Base-by-base conservation (phyloP, 2,888 invertebrate species). In the Odontomyia ornata region DNA sequence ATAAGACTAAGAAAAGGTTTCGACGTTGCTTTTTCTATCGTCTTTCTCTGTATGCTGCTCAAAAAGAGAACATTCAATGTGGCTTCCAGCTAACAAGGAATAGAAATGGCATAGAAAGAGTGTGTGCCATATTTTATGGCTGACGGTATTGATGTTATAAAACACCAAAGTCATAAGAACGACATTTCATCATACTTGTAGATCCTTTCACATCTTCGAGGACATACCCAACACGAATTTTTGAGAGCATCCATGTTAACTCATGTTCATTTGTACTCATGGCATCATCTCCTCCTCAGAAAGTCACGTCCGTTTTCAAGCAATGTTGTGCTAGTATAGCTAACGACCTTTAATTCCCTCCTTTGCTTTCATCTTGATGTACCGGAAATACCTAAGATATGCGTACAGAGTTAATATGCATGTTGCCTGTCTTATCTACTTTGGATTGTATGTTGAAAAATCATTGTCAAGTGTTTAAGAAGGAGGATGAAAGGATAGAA, bases 281-380 rank as follows among this genome's bases (percentile, higher is more conserved):
- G 47, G 30, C 47, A 23, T 46, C n/a, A 30, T 47, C 47, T 11
- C 23, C 3, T 36, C 9, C 36, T 36, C 36, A 36, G 13, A 60
- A 9, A 69, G 69, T 69, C 69, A 69, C 69, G 69, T 69, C 47
- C 69, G 69, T 25, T 25, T 9, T 9, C 11, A 25, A 47, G 69
- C 47, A 69, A 69, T 47, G 69, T 69, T 69, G 3, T 69, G 46
- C 23, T 69, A 25, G 69, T 27, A 47, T 47, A 69, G 69, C 69
- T 69, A 69, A 69, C 25, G 69, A 69, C 47, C 25, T 67, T 23
- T 43, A 21, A 21, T 30, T 65, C 21, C 27, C 3, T 15, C 36
- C 2, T 23, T 3, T 11, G 13, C 65, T 9, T 36, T n/a, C 36
- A 21, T 18, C 65, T 36, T 47, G 47, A 13, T 15, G 23, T 25